Evolutionary conservation across 1,140 invertebrate species (phyloP).

Genomic region (Neodiprion virginianus): DNA sequence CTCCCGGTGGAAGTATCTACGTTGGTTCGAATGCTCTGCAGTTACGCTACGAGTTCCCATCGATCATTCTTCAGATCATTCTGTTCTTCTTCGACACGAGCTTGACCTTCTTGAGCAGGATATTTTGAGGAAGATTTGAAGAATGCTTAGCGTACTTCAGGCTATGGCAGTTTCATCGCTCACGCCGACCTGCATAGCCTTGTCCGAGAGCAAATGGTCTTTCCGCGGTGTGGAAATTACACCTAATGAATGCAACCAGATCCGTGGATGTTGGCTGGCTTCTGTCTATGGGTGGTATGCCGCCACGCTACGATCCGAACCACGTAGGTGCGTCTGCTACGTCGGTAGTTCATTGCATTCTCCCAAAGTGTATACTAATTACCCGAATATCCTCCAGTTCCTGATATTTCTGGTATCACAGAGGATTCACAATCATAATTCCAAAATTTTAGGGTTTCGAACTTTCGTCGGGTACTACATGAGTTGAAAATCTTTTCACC

Average conservation of each 20-base stretch:
- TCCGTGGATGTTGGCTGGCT: background rate
- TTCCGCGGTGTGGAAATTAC: constrained; percentile 7
- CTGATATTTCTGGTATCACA: background rate
- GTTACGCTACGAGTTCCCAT: no score
- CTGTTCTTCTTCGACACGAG: no score
- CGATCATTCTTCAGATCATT: no score
- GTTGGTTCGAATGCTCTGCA: no score
- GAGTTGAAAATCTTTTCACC: no score
- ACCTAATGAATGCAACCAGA: background rate
- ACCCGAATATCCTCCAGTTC: background rate
- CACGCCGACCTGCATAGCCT: background rate
- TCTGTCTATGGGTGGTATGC: background rate
- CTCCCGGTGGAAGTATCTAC: no score
- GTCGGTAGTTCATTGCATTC: background rate
- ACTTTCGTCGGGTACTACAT: no score
- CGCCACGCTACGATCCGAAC: background rate
- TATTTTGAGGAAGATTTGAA: no score
- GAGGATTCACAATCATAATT: background rate
- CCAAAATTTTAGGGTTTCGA: no score
- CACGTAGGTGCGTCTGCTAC: background rate
- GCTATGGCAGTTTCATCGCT: no score
- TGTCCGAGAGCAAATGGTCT: background rate
- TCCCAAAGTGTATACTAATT: background rate
- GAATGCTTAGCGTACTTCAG: no score
- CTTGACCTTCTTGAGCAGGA: no score